Percentiles rank a stretch among this genome's conserved stretches.
phyloP scores from a whole-genome alignment of 92 coral and sea anemone genomes.

The Siderastrea radians region DNA sequence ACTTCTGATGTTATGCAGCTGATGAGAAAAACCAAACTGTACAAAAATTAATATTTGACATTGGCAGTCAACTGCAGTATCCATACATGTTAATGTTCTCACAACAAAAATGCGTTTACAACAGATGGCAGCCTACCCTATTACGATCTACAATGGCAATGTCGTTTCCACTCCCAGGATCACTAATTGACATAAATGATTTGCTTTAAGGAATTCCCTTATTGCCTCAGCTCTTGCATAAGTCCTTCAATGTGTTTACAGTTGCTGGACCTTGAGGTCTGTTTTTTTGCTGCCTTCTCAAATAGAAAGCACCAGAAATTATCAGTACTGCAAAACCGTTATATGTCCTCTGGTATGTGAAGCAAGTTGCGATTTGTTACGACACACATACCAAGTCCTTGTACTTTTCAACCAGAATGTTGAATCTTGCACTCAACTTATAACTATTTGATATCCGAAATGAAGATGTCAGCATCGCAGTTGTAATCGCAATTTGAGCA shows the following conservation, averaged over 20 bases:
- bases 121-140: no score
- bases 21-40: no score
- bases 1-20: no score
- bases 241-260: constrained; percentile 39
- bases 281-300: constrained; percentile 37
- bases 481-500: no score
- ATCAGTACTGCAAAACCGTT: constrained; percentile 17
- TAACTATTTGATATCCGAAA: background rate
- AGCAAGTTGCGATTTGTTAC: constrained; percentile 38
- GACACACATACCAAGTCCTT: constrained; percentile 33
- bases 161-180: no score
- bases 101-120: no score
- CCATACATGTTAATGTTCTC: no score
- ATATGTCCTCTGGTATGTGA: constrained; percentile 30
- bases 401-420: constrained; percentile 24
- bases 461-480: no score
- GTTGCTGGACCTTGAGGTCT: constrained; percentile 33
- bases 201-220: constrained; percentile 22
- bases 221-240: constrained; percentile 21
- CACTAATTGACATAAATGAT: background rate
- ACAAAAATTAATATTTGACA: no score
- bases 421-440: constrained; percentile 24
- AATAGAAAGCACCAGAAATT: constrained; percentile 31
- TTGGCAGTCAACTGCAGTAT: no score
- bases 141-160: no score